phyloP scores from a whole-genome alignment of 1,140 invertebrate genomes.

The Drosophila watanabei region DNA sequence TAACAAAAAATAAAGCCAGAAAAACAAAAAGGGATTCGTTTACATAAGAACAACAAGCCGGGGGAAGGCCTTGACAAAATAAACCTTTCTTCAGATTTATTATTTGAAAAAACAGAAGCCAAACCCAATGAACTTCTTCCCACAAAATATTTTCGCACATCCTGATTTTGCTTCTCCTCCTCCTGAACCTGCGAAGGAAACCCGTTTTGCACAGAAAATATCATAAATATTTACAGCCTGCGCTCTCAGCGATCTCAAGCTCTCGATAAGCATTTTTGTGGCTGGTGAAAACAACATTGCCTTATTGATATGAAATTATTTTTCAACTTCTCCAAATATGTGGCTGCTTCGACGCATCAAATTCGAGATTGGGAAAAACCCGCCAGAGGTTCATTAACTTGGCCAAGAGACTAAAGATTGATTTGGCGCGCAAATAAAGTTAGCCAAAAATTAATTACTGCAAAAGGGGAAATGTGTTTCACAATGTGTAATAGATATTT shows the following conservation, averaged over 20 bases:
- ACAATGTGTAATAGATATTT: too few relatives aligned
- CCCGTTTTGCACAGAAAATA: constrained; percentile 53
- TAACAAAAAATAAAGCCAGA: neutral
- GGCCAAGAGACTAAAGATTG: constrained; percentile 23
- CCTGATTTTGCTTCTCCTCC: neutral
- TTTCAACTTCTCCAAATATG: constrained; percentile 53
- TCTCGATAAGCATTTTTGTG: constrained; percentile 61
- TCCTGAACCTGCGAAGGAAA: constrained; percentile 3
- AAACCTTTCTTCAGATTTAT: constrained; percentile 49
- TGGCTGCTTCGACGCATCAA: constrained; percentile 18
- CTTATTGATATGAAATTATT: constrained; percentile 61
- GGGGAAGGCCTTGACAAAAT: neutral
- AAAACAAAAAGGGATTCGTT: constrained; percentile 53
- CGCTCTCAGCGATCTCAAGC: constrained; percentile 39
- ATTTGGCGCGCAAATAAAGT: constrained; percentile 31
- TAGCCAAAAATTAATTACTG: constrained; percentile 51
- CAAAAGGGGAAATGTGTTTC: neutral
- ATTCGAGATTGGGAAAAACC: constrained; percentile 34
- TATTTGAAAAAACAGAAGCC: constrained; percentile 23
- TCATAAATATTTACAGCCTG: constrained; percentile 75
- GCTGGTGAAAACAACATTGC: constrained; percentile 69
- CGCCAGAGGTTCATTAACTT: constrained; percentile 39
- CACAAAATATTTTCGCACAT: constrained; percentile 45
- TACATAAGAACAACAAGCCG: constrained; percentile 48
- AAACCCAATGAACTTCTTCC: constrained; percentile 16